phyloP scores from a whole-genome alignment of 2,797 vertebrate species.

The Macroramphosus scolopax region DNA sequence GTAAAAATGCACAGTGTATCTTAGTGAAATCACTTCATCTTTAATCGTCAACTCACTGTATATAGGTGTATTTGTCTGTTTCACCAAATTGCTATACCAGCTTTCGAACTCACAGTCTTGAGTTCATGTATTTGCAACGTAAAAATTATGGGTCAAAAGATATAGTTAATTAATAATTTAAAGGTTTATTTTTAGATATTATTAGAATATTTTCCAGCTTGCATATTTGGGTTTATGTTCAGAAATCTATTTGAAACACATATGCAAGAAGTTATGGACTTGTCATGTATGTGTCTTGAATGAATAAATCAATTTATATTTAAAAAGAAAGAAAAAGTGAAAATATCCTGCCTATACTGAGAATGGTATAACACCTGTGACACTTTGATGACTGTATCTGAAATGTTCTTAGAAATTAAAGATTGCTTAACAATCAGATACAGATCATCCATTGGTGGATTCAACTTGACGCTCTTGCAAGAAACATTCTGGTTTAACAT shows the following conservation, averaged over 20 bases:
- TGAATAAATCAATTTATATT: neutral
- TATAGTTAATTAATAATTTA: constrained; percentile 13
- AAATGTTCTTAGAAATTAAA: constrained; percentile 7
- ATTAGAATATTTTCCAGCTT: neutral
- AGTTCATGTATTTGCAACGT: constrained; percentile 56
- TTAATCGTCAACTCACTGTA: constrained; percentile 44
- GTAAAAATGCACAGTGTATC: constrained; percentile 51
- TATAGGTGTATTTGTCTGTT: constrained; percentile 56
- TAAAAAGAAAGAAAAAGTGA: neutral
- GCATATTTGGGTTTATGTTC: constrained; percentile 8
- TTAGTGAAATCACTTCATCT: constrained; percentile 43
- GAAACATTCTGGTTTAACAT: constrained; percentile 16
- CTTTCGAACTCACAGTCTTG: constrained; percentile 44
- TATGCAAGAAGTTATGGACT: neutral
- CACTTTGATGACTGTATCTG: no score
- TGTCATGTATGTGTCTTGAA: neutral
- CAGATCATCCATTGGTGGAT: neutral
- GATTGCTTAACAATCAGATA: constrained; percentile 3
- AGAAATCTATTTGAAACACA: constrained; percentile 4
- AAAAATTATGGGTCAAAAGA: constrained; percentile 60
- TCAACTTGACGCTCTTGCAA: constrained; percentile 3
- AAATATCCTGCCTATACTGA: neutral
- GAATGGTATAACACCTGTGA: no score
- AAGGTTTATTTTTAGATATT: constrained; percentile 13
- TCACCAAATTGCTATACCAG: constrained; percentile 58